Evolutionary conservation across 1,140 invertebrate species (phyloP).

Genomic region (Globodera rostochiensis): DNA sequence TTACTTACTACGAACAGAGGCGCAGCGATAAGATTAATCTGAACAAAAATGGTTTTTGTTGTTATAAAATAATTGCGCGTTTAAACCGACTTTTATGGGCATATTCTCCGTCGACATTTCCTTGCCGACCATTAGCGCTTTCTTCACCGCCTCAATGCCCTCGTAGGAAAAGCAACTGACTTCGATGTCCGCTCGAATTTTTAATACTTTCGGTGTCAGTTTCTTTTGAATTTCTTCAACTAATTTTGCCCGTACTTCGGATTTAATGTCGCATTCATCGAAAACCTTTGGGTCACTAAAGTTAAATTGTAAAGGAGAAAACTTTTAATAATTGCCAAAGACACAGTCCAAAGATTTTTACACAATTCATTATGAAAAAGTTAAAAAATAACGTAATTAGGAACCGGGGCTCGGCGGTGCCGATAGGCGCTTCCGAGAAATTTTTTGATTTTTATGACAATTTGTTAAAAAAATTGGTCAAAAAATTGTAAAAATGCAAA

Average conservation of each 20-base stretch:
- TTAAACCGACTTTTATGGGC: constrained; percentile 78
- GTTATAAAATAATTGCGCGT: constrained; percentile 7
- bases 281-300: constrained; percentile 85
- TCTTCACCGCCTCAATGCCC: constrained; percentile 97
- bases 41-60: constrained; percentile 28
- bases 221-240: constrained; percentile 92
- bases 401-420: background rate
- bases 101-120: constrained; percentile 86
- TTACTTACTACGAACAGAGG: constrained; percentile 91
- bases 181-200: constrained; percentile 83
- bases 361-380: no score
- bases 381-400: no score
- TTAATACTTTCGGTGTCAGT: constrained; percentile 94
- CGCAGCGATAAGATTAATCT: constrained; percentile 96
- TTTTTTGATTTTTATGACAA: no score
- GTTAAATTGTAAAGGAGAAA: constrained; percentile 23
- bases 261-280: constrained; percentile 92
- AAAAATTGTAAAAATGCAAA: no score
- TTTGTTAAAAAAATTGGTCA: no score
- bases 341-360: constrained; percentile 4
- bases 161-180: constrained; percentile 95
- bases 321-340: background rate
- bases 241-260: constrained; percentile 86
- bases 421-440: no score
- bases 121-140: constrained; percentile 87